Base-by-base conservation (phyloP, 1,140 invertebrate genomes). In the Drosophila setifemur region DNA sequence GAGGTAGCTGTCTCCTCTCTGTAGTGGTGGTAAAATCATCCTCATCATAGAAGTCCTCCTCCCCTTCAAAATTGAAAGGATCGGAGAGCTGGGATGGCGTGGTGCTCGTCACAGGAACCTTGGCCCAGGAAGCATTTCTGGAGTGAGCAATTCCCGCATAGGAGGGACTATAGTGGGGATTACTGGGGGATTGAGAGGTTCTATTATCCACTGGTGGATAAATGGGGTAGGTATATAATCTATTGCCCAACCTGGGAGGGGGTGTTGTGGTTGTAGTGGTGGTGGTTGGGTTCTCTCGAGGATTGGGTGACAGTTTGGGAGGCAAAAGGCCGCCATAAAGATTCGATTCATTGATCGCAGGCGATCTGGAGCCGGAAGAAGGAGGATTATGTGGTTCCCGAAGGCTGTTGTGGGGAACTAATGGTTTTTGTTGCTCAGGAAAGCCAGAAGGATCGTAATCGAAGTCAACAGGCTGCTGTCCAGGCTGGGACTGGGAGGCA, bases 71-170 rank as follows among this genome's bases (percentile, higher is more conserved):
- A 37, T 70, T 57, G 6, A 74, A 78, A 2, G 52, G 43, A 42
- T 78, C 60, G 2, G 9, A 4, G 2, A 28, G 16, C 26, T 47
- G 45, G 0, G 19, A 3, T 6, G 68, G 19, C 0, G 67, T 47
- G 0, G 64, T 69, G 14, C 26, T 47, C 6, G 40, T 45, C 2
- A 54, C 23, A 4, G 81, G 69, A 2, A 52, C 47, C 25, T 88
- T 81, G 4, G 58, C 54, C 74, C 87, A 86, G 9, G 81, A 33
- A n/a, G 66, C 45, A 25, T 89, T 89, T 4, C 53, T 54, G 0
- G 88, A 89, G 31, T 90, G 89, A 1, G 86, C 61, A 7, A 90
- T 87, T 1, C 73, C 86, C 0, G 89, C 47, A 69, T 90, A 90
- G 4, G 75, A 52, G 5, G 75, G 68, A 69, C 88, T 90, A 14